Evolutionary conservation across 1,140 invertebrate genomes (phyloP).

Genomic region (Brachionus angularis): DNA sequence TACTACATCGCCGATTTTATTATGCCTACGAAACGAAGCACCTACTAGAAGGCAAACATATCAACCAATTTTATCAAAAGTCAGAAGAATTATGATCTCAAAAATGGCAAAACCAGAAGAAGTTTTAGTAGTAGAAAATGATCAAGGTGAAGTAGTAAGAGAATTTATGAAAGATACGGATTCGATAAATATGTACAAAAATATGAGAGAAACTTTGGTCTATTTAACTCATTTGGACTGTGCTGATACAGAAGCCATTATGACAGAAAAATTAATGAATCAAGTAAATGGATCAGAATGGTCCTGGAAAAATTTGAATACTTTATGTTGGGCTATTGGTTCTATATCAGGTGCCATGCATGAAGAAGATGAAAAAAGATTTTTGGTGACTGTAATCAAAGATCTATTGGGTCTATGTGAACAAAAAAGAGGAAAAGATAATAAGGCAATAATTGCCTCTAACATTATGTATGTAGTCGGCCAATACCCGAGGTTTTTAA

Average conservation of each 20-base stretch:
- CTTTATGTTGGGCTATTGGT: constrained; percentile 97
- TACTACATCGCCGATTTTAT: constrained; percentile 49
- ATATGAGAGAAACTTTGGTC: constrained; percentile 85
- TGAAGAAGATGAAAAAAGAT: constrained; percentile 98
- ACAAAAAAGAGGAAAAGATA: constrained; percentile 98
- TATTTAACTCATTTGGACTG: constrained; percentile 80
- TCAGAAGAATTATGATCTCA: constrained; percentile 97
- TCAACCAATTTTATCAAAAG: constrained; percentile 53
- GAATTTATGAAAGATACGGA: constrained; percentile 99
- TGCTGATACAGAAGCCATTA: constrained; percentile 92
- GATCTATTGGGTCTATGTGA: constrained; percentile 96
- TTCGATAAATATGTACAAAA: constrained; percentile 98
- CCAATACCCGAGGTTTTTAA: constrained; percentile 94
- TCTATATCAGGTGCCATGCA: constrained; percentile 98
- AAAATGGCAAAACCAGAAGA: constrained; percentile 99
- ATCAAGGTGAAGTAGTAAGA: constrained; percentile 97
- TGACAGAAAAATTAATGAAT: constrained; percentile 97
- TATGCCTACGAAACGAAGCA: constrained; percentile 16
- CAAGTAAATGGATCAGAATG: constrained; percentile 98
- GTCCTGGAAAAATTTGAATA: constrained; percentile 99
- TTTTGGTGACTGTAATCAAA: constrained; percentile 98
- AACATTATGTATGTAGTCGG: constrained; percentile 99
- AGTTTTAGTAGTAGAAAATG: constrained; percentile 99
- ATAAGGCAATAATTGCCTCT: constrained; percentile 98
- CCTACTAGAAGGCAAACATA: constrained; percentile 30